Base-by-base conservation (phyloP, 1,140 invertebrate species). In the Triops cancriformis region DNA sequence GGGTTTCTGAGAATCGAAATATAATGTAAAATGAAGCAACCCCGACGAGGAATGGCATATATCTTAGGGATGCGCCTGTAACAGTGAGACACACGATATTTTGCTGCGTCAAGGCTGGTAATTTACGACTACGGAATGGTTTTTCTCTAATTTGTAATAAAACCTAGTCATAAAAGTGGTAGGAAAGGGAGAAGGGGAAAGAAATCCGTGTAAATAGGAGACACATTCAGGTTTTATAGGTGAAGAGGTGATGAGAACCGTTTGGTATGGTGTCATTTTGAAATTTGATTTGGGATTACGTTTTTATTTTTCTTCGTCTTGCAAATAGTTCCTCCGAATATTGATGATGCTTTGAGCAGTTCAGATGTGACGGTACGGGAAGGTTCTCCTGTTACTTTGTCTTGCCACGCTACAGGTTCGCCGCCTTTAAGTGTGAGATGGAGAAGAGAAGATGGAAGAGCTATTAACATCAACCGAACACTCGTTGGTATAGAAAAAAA, bases 301-400 rank as follows among this genome's bases (percentile, higher is more conserved):
- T 23, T 77, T 10, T 28, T 41, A 6, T 72, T 18, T 11, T 73
- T 77, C 18, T 28, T 77, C 37, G 14, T 80, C 83, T 80, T 89
- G 86, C 11, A 37, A 37, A 37, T 87, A 96, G 94, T 97, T 81
- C 94, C 94, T n/a, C 95, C 95, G 27, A 93, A 94, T 83, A 96
- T 96, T 82, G 93, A 95, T 82, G 93, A 96, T 85, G 90, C 92
- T 37, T 88, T 93, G 83, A 94, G 93, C 83, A 94, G 93, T 82
- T 93, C 93, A 80, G 94, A 97, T 84, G 91, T 95, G 41, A 95
- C 96, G 81, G 93, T 95, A 26, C 88, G 94, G 26, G 95, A 97
- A 86, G 93, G 92, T 76, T 89, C 93, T 77, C 95, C 96, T 85
- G 93, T 96, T 74, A 93, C 91, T 11, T 85, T 97, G 79, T 90